Conservation (phyloP, 2,888 invertebrate genomes). For the Meliscaeva auricollis region DNA sequence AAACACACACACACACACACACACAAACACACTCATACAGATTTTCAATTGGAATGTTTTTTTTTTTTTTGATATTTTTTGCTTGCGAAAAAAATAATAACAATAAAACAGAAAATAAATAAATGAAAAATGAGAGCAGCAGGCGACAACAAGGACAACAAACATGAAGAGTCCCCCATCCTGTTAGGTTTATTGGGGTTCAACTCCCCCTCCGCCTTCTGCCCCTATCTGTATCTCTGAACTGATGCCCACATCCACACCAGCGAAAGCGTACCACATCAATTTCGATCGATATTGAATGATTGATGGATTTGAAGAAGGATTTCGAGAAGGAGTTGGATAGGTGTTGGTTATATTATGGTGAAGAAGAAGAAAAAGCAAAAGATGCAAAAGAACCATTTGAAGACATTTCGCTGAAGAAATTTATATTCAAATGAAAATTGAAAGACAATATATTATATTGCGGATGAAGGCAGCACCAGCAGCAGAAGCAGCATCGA, state of each 20-base stretch:
- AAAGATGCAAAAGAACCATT: constrained; percentile 37
- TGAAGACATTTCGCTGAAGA: constrained; percentile 65
- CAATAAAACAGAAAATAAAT: constrained; percentile 75
- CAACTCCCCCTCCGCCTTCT: background rate
- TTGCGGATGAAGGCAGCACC: constrained; percentile 55
- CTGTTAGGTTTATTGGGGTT: background rate
- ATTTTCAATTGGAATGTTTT: constrained; percentile 67
- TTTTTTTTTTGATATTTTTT: constrained; percentile 43
- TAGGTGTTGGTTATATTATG: background rate
- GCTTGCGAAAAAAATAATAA: constrained; percentile 72
- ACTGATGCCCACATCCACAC: background rate
- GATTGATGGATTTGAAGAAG: constrained; percentile 74
- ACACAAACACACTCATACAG: background rate
- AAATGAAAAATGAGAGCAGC: constrained; percentile 79
- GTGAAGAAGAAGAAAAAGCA: background rate
- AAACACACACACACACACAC: constrained; percentile 28
- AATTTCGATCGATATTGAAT: constrained; percentile 72
- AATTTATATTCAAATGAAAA: constrained; percentile 74
- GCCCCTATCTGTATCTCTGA: background rate
- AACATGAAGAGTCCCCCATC: constrained; percentile 54
- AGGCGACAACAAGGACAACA: constrained; percentile 78
- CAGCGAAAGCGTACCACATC: constrained; percentile 15
- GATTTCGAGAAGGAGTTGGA: constrained; percentile 8
- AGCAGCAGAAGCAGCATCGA: background rate
- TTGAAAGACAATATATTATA: constrained; percentile 76